These are phyloP conservation scores for Shargacucullia verbasci DNA, from an alignment of 2,888 invertebrate species.

Conservation along the genomic window DNA sequence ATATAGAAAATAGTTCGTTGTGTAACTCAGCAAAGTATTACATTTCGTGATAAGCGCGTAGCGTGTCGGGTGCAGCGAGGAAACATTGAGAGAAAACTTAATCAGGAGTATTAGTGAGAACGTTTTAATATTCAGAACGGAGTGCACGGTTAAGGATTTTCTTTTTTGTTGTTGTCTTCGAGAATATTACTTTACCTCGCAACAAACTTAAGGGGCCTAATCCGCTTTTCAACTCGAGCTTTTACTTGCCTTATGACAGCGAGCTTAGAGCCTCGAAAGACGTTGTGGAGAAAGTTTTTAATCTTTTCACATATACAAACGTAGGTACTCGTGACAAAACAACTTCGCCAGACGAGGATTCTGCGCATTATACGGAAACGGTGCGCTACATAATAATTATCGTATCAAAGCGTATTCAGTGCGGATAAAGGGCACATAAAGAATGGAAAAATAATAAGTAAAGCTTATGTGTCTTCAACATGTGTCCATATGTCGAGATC, in stretches of 20 bases:
- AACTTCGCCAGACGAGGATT: constrained; percentile 43
- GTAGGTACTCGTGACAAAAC: constrained; percentile 44
- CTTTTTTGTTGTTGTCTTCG: constrained; percentile 75
- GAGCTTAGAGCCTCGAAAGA: constrained; percentile 78
- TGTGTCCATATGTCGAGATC: constrained; percentile 79
- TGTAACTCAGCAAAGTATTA: background rate
- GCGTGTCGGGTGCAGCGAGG: constrained; percentile 32
- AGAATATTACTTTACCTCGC: constrained; percentile 83
- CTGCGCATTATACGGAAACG: constrained; percentile 46
- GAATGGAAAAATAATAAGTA: constrained; percentile 73
- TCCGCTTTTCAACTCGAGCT: constrained; percentile 85
- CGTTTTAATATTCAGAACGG: constrained; percentile 75
- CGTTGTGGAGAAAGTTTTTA: constrained; percentile 79
- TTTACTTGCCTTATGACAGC: constrained; percentile 85
- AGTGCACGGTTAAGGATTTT: constrained; percentile 71
- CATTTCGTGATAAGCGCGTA: constrained; percentile 15
- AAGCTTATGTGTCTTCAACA: constrained; percentile 73
- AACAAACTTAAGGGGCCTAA: constrained; percentile 85
- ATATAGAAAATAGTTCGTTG: background rate
- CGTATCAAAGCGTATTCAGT: constrained; percentile 41
- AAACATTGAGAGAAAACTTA: constrained; percentile 63
- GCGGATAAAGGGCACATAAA: constrained; percentile 40
- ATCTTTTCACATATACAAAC: constrained; percentile 73
- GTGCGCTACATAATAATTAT: constrained; percentile 46
- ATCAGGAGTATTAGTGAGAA: constrained; percentile 66